Evolutionary conservation across 1,140 invertebrate species (phyloP).

Genomic region (Papilio glaucus): DNA sequence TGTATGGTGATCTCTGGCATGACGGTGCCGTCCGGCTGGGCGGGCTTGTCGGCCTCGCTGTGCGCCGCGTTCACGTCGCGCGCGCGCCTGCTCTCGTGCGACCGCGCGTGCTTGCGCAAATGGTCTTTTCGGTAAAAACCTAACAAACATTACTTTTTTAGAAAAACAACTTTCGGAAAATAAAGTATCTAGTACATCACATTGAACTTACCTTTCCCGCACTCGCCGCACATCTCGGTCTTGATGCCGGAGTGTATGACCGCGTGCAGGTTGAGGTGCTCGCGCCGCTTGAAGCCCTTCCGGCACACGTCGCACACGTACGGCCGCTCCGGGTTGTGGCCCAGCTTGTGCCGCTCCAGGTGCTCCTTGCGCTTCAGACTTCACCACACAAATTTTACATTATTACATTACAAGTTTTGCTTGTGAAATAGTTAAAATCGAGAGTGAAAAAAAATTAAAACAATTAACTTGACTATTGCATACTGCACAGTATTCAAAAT

Average conservation of each 20-base stretch:
- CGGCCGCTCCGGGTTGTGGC: conserved; percentile 90
- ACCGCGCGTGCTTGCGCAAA: conserved; percentile 89
- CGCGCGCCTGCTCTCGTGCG: conserved; percentile 88
- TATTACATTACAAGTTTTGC: no score
- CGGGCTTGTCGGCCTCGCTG: conserved; percentile 43
- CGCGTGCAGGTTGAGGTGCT: conserved; percentile 91
- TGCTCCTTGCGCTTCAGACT: conserved; percentile 92
- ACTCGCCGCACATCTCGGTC: conserved; percentile 87
- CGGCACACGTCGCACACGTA: conserved; percentile 90
- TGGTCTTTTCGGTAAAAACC: conserved; percentile 94
- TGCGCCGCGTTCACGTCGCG: conserved; percentile 85
- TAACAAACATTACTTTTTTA: conserved; percentile 42
- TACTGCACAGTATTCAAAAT: no score
- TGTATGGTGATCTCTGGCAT: conserved; percentile 84
- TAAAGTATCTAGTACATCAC: no score
- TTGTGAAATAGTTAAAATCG: no score
- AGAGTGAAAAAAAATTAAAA: no score
- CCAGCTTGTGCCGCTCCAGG: conserved; percentile 90
- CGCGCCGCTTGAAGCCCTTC: conserved; percentile 92
- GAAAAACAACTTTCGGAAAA: no score
- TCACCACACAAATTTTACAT: conserved; percentile 70
- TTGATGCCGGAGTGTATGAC: conserved; percentile 93
- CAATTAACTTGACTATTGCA: no score
- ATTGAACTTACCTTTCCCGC: conserved; percentile 73
- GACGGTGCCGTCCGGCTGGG: conserved; percentile 46